These are phyloP conservation scores for Motacilla tschutschensis DNA, from an alignment of 2,113 vertebrate genomes.

Conservation along the genomic window DNA sequence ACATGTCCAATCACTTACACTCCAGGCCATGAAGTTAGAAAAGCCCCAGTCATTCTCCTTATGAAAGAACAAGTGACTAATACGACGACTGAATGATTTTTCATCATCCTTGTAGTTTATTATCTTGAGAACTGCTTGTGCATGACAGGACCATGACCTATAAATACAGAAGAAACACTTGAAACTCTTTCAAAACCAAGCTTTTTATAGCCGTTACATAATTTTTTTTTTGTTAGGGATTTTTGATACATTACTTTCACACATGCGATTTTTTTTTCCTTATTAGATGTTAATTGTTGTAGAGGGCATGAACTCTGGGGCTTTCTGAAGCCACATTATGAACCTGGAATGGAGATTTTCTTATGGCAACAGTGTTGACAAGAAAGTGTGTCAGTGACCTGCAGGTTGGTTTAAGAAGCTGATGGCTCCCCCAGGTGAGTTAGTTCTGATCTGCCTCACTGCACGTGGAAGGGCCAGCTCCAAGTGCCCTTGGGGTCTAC, in stretches of 20 bases:
- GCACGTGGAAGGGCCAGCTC: background rate
- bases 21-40: constrained; percentile 99
- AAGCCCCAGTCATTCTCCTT: constrained; percentile 99
- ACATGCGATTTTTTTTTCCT: background rate
- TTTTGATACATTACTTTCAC: background rate
- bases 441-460: background rate
- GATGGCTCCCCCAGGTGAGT: background rate
- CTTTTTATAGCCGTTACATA: background rate
- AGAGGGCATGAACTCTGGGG: background rate
- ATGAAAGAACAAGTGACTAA: constrained; percentile 98
- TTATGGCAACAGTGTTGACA: background rate
- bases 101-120: constrained; percentile 98
- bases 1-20: constrained; percentile 79
- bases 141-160: constrained; percentile 98
- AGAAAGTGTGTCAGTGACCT: background rate
- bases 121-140: constrained; percentile 97
- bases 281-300: background rate
- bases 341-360: background rate
- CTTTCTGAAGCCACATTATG: background rate
- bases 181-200: background rate
- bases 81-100: constrained; percentile 96
- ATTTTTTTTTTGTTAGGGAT: background rate
- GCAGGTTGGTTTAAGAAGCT: background rate
- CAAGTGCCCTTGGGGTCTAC: background rate
- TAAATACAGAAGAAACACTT: constrained; percentile 32